Percentiles rank a stretch among this genome's conserved stretches.
phyloP scores from a whole-genome alignment of 53 echinoderm and acorn worm genomes.

The Apostichopus leukothele region DNA sequence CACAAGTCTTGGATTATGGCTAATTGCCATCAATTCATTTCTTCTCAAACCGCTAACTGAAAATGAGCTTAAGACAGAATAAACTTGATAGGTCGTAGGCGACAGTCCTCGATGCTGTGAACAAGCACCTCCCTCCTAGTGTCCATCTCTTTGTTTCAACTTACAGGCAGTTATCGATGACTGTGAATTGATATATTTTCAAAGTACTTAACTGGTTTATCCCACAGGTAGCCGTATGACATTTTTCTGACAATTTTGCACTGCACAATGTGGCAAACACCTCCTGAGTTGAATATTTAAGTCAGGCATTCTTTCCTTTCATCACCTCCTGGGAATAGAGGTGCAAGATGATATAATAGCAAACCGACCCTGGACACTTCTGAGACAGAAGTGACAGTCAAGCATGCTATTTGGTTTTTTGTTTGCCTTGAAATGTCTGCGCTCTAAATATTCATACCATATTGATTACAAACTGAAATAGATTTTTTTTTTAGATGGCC shows the following conservation, averaged over 20 bases:
- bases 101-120: not conserved
- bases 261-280: not conserved
- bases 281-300: conserved; percentile 4
- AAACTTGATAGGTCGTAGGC: not conserved
- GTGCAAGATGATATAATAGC: not conserved
- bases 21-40: not conserved
- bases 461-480: not conserved
- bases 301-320: not conserved
- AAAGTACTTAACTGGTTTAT: not conserved
- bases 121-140: not conserved
- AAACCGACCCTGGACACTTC: not conserved
- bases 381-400: not conserved
- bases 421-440: not conserved
- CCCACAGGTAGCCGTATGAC: not conserved
- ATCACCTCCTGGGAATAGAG: conserved; percentile 11
- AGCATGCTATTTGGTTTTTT: not conserved
- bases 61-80: not conserved
- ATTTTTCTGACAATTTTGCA: not conserved
- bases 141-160: not conserved
- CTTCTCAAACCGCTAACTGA: not conserved
- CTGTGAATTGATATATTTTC: conserved; percentile 6
- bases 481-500: too few relatives aligned
- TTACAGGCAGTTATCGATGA: not conserved
- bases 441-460: not conserved
- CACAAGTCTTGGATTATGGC: not conserved